Conservation (phyloP, 2,888 invertebrate species). For the Blastobasis lacticolella region DNA sequence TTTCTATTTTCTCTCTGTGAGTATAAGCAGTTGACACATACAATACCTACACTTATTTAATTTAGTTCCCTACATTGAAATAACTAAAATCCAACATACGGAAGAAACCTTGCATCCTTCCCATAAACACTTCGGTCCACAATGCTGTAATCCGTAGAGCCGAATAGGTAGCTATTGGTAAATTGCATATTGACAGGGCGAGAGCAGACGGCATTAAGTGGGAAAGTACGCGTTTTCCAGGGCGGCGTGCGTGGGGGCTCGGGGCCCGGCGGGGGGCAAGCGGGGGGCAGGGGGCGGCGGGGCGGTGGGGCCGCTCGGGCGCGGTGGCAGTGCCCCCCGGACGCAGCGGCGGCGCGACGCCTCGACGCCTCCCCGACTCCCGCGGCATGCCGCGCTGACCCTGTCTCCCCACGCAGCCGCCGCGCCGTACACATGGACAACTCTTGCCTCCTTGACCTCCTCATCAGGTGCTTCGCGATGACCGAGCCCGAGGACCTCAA, state of each 20-base stretch:
- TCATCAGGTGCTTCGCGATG: conserved; percentile 75
- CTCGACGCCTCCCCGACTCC: conserved; percentile 56
- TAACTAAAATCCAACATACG: too few species aligned
- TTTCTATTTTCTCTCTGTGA: too few species aligned
- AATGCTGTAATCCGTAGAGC: too few species aligned
- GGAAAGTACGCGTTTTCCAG: conserved; percentile 65
- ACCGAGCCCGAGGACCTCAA: conserved; percentile 81
- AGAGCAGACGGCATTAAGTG: conserved; percentile 48
- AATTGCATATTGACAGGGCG: conserved; percentile 38
- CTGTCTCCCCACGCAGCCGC: conserved; percentile 57
- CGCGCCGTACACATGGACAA: conserved; percentile 73
- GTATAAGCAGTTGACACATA: too few species aligned
- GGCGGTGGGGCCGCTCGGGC: conserved; percentile 31
- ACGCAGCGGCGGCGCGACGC: conserved; percentile 70
- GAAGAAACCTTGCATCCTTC: too few species aligned
- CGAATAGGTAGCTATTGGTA: conserved; percentile 6
- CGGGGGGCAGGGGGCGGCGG: conserved; percentile 24
- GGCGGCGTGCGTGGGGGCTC: conserved; percentile 29
- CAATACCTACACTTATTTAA: too few species aligned
- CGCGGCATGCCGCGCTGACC: conserved; percentile 67
- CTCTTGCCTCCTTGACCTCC: conserved; percentile 75
- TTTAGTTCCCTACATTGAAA: too few species aligned
- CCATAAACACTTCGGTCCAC: too few species aligned
- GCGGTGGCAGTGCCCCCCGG: conserved; percentile 62
- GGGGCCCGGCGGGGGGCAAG: conserved; percentile 24